Base-by-base conservation (phyloP, 2,888 invertebrate species). In the Ophraella communa region DNA sequence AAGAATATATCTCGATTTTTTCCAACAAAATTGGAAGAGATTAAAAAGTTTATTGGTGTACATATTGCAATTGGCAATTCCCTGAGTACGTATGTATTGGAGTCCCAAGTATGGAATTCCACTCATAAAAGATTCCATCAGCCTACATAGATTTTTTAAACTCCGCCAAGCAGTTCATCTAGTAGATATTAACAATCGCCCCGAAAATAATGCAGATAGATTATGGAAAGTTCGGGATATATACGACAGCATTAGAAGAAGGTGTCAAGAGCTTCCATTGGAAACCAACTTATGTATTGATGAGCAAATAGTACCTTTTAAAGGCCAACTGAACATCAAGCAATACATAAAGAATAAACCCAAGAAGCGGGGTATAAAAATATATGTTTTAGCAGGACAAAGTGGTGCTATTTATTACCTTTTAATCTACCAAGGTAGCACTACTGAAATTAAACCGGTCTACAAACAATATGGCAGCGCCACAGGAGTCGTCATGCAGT, bases 41-140 rank as follows among this genome's bases (percentile, higher is more conserved):
- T n/a, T n/a, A 62, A 62, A 18, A 62, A 14, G 33, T 55, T 66
- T 33, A 44, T 66, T 42, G 63, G 58, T 4, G 23, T 63, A 18
- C 63, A 66, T 47, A 59, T 66, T 51, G 24, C 57, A 18, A 59
- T 59, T 35, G 59, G 56, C 14, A 63, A 63, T 49, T 59, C n/a
- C n/a, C n/a, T n/a, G n/a, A n/a, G n/a, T 66, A 42, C 30, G 60
- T 24, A 63, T 62, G 56, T 66, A 63, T 44, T 66, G 66, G 60
- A 55, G 55, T 21, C 24, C 44, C 10, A 42, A 57, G 21, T 44
- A 62, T 30, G 57, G 63, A 35, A 63, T 63, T 47, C 51, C 42
- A 11, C 55, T 55, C 4, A 55, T 55, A 20, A 55, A 23, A 55
- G 55, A 55, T 55, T 33, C 42, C n/a, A 55, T 55, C 21, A 55